phyloP scores from a whole-genome alignment of 2,888 invertebrate genomes.

The Xanthorhoe designata region DNA sequence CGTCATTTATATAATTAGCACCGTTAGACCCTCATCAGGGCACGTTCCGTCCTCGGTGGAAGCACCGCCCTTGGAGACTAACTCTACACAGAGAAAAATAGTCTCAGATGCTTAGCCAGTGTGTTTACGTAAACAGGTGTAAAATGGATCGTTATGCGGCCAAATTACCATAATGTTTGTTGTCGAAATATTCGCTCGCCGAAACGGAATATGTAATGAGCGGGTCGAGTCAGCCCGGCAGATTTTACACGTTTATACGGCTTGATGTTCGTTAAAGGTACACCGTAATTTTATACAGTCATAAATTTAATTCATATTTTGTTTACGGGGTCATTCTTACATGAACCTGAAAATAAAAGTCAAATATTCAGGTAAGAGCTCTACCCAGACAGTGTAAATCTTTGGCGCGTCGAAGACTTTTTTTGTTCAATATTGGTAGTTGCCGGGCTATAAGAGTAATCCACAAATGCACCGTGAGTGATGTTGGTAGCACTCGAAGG shows the following conservation, averaged over 20 bases:
- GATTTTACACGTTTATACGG: slow-evolving; percentile 70
- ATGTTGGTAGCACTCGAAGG: slow-evolving; percentile 20
- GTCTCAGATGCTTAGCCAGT: slow-evolving; percentile 69
- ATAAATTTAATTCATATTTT: slow-evolving; percentile 68
- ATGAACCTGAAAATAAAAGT: slow-evolving; percentile 42
- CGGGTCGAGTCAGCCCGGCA: slow-evolving; percentile 65
- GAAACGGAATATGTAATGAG: slow-evolving; percentile 79
- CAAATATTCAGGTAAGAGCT: slow-evolving; percentile 26
- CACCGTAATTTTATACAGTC: slow-evolving; percentile 69
- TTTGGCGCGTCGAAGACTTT: slow-evolving; percentile 12
- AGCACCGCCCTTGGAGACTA: slow-evolving; percentile 51
- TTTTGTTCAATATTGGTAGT: background rate
- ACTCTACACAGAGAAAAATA: slow-evolving; percentile 62
- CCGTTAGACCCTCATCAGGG: slow-evolving; percentile 52
- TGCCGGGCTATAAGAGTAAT: slow-evolving; percentile 15
- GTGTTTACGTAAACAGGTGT: slow-evolving; percentile 82
- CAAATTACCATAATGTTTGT: slow-evolving; percentile 82
- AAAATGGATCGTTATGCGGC: slow-evolving; percentile 78
- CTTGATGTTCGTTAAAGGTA: slow-evolving; percentile 70
- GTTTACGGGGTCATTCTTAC: slow-evolving; percentile 54
- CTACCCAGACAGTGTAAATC: slow-evolving; percentile 10
- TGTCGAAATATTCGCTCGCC: slow-evolving; percentile 79
- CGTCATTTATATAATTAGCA: slow-evolving; percentile 42
- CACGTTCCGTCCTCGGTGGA: slow-evolving; percentile 48
- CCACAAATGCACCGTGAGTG: slow-evolving; percentile 34